These are phyloP conservation scores for Polyommatus iphigenia DNA, from an alignment of 2,888 invertebrate species.

Conservation along the genomic window DNA sequence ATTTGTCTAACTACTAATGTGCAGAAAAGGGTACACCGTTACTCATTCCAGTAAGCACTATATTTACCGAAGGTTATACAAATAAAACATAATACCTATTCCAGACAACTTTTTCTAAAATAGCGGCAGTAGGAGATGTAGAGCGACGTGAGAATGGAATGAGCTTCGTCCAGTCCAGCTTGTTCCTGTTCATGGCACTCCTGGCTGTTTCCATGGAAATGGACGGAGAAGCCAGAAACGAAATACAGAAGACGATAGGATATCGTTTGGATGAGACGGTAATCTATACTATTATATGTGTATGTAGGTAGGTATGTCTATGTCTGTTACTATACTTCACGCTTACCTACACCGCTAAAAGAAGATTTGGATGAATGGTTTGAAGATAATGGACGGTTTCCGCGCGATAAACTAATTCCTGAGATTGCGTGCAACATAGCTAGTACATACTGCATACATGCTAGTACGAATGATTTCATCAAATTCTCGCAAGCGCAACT, in stretches of 20 bases:
- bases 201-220: conserved; percentile 59
- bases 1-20: neutral
- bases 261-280: conserved; percentile 55
- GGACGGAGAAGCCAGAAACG: conserved; percentile 54
- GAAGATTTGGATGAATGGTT: neutral
- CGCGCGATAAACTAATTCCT: neutral
- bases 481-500: neutral
- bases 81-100: conserved; percentile 36
- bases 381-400: neutral
- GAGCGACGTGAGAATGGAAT: conserved; percentile 63
- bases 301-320: neutral
- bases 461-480: neutral
- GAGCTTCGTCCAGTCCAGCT: conserved; percentile 67
- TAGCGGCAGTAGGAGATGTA: conserved; percentile 52
- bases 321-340: neutral
- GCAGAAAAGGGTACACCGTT: neutral
- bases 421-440: too few species aligned
- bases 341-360: too few species aligned
- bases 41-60: neutral
- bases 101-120: conserved; percentile 59
- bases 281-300: conserved; percentile 38
- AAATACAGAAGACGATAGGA: conserved; percentile 58
- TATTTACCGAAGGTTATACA: neutral
- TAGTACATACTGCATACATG: too few species aligned
- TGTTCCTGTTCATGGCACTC: conserved; percentile 61